Evolutionary conservation across 2,113 vertebrate genomes (phyloP).

Genomic region (Hydropotes inermis): DNA sequence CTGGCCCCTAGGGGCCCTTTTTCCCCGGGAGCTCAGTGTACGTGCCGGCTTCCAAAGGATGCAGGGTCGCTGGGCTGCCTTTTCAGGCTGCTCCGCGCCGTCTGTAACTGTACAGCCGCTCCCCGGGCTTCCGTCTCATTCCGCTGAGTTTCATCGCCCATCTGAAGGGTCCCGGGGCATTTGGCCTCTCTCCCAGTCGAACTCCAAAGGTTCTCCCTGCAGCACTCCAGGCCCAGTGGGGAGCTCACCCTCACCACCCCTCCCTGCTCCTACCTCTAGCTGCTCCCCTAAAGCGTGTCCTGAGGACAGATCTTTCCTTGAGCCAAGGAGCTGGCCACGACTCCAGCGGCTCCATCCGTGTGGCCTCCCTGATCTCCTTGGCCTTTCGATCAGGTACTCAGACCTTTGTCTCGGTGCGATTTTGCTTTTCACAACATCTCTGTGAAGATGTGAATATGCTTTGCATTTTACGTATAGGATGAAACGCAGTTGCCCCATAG

Average conservation of each 20-base stretch:
- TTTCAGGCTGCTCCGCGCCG: background rate
- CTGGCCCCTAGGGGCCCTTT: background rate
- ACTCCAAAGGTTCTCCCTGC: background rate
- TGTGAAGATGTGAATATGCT: background rate
- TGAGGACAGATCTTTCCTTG: background rate
- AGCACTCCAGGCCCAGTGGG: background rate
- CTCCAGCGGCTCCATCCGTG: background rate
- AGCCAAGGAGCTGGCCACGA: background rate
- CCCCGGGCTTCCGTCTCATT: background rate
- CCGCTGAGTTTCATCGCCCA: background rate
- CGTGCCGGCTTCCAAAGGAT: background rate
- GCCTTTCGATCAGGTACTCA: background rate
- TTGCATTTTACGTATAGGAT: background rate
- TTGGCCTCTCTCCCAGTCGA: background rate
- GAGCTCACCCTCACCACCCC: accelerated
- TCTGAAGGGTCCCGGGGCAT: background rate
- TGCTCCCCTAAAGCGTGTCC: background rate
- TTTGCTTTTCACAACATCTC: background rate
- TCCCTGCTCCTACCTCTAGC: background rate
- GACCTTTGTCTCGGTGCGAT: background rate
- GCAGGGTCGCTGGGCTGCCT: background rate
- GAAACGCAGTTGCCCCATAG: background rate
- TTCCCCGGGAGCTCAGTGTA: background rate
- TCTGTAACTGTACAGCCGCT: background rate
- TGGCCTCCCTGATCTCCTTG: background rate